phyloP scores from a whole-genome alignment of 2,888 invertebrate species.

The Clunio marinus region DNA sequence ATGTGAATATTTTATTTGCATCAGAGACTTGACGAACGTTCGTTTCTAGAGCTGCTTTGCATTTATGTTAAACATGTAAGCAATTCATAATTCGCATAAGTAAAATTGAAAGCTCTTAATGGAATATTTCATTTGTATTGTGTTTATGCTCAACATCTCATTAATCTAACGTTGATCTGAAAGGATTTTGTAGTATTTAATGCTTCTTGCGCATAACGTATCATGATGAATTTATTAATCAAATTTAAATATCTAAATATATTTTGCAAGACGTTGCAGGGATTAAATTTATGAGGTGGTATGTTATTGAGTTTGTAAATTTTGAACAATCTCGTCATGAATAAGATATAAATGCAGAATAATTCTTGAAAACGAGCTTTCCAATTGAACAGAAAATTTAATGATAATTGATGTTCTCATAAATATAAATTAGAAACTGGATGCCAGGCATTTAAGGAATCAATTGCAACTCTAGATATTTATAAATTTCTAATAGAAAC shows the following conservation, averaged over 20 bases:
- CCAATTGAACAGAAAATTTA: too few relatives aligned
- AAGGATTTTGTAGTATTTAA: background rate
- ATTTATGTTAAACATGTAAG: slow-evolving; percentile 8
- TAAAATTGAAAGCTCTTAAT: background rate
- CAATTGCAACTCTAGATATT: too few relatives aligned
- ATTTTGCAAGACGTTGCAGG: too few relatives aligned
- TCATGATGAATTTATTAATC: background rate
- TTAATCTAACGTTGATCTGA: background rate
- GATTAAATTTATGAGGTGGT: too few relatives aligned
- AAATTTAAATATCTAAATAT: background rate
- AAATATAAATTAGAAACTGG: background rate
- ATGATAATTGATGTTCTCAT: slow-evolving; percentile 7
- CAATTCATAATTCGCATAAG: background rate
- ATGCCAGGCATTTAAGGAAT: too few relatives aligned
- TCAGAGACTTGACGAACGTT: background rate
- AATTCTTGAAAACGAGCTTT: too few relatives aligned
- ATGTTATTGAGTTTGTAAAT: too few relatives aligned
- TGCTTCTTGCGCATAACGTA: background rate
- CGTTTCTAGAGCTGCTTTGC: too few relatives aligned
- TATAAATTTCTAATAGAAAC: too few relatives aligned
- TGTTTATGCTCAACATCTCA: background rate
- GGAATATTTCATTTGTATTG: slow-evolving; percentile 1
- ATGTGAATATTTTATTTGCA: slow-evolving; percentile 6
- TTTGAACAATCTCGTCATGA: too few relatives aligned
- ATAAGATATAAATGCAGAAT: too few relatives aligned